Evolutionary conservation across 2,888 invertebrate genomes (phyloP).

Genomic region (Meiosimyza decipiens): DNA sequence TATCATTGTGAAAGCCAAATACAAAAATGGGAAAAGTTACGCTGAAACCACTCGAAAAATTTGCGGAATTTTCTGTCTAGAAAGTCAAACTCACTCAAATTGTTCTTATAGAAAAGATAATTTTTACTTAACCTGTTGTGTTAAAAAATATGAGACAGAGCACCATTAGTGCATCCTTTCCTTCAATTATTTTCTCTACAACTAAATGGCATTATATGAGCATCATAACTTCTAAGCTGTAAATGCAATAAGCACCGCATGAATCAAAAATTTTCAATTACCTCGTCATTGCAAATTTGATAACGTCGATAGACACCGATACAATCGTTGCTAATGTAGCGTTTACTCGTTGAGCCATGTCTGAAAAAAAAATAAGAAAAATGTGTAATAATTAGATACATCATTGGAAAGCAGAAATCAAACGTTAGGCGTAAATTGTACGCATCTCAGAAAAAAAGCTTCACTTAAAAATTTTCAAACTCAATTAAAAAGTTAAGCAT

Average conservation of each 20-base stretch:
- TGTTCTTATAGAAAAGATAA: too few species aligned
- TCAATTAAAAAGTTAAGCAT: constrained; percentile 32
- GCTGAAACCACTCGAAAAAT: too few species aligned
- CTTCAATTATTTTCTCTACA: too few species aligned
- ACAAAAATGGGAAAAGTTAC: too few species aligned
- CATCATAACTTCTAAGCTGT: too few species aligned
- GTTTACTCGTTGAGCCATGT: constrained; percentile 55
- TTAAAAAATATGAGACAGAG: constrained; percentile 37
- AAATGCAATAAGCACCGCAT: too few species aligned
- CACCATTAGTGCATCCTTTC: too few species aligned
- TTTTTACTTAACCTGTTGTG: background rate
- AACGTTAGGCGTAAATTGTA: background rate
- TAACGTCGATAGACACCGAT: constrained; percentile 82
- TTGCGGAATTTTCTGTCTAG: too few species aligned
- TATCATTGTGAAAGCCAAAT: too few species aligned
- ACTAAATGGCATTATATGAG: too few species aligned
- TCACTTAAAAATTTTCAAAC: constrained; percentile 3
- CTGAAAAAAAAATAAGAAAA: constrained; percentile 43
- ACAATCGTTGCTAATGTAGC: constrained; percentile 70
- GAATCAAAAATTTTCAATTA: constrained; percentile 60
- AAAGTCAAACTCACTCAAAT: too few species aligned
- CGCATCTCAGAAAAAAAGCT: background rate
- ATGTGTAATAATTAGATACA: constrained; percentile 26
- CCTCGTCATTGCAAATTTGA: constrained; percentile 85
- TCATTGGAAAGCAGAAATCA: constrained; percentile 15